Percentiles rank a stretch among this genome's conserved stretches.
Evolutionary conservation across 1,140 invertebrate species (phyloP).

Genomic region (Hesperophylax magnus): DNA sequence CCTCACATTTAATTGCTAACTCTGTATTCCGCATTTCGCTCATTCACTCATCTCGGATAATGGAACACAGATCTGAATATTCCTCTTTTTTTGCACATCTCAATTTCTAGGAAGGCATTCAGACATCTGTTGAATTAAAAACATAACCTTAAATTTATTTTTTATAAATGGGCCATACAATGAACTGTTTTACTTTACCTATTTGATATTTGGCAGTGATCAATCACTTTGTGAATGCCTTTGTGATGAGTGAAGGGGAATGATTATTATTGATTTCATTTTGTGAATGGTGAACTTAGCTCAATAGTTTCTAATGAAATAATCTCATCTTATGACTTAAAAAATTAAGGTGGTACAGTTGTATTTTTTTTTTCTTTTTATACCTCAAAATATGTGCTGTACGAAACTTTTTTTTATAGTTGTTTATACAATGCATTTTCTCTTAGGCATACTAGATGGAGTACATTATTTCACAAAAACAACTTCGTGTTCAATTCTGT

Average conservation of each 20-base stretch:
- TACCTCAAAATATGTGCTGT: too few species aligned
- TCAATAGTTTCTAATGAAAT: too few species aligned
- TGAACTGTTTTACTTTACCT: background rate
- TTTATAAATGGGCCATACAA: background rate
- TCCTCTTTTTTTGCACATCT: background rate
- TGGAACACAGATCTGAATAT: background rate
- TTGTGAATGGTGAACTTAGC: too few species aligned
- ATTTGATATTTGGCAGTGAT: background rate
- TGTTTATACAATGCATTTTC: too few species aligned
- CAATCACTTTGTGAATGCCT: background rate
- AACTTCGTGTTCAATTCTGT: too few species aligned
- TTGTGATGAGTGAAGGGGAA: background rate
- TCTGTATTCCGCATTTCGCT: background rate
- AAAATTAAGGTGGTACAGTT: too few species aligned
- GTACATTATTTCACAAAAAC: too few species aligned
- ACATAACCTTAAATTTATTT: background rate
- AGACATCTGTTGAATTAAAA: background rate
- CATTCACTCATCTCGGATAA: background rate
- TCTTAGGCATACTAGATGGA: too few species aligned
- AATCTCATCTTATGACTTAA: too few species aligned
- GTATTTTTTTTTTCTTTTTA: too few species aligned
- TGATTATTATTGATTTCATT: too few species aligned
- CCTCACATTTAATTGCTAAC: slow-evolving; percentile 15
- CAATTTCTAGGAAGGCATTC: slow-evolving; percentile 12
- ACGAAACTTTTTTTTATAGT: too few species aligned